These are phyloP conservation scores for Sylvilagus floridanus DNA, from an alignment of 2,797 vertebrate species.

Conservation along the genomic window DNA sequence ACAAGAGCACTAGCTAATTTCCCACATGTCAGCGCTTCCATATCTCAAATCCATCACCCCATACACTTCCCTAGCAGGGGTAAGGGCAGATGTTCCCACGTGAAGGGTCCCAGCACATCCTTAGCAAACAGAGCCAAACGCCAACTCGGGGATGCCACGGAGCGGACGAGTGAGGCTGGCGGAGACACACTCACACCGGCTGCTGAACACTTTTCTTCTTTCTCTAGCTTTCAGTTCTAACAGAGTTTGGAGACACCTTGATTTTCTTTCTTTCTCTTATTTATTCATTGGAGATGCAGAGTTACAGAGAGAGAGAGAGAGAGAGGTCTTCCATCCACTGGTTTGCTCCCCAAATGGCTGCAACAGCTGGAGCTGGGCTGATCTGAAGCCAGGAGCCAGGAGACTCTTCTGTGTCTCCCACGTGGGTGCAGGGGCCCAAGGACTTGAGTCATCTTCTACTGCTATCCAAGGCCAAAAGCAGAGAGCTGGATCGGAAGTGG, in stretches of 20 bases:
- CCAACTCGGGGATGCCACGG: no score
- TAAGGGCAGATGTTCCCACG: slow-evolving; percentile 4
- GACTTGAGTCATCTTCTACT: no score
- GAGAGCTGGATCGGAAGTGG: no score
- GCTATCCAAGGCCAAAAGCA: no score
- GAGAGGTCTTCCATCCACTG: no score
- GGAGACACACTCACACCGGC: background rate
- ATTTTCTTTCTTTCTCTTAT: background rate
- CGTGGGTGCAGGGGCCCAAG: no score
- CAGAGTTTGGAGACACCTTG: background rate
- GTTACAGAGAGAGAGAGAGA: no score
- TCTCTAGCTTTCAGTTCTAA: background rate
- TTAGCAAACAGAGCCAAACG: background rate
- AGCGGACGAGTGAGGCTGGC: background rate
- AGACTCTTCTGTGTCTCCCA: no score
- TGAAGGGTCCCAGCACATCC: slow-evolving; percentile 39
- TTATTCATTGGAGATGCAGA: no score
- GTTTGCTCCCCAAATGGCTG: no score
- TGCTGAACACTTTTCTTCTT: background rate
- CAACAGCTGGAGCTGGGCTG: no score
- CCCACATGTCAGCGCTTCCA: background rate
- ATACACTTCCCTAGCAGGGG: slow-evolving; percentile 48
- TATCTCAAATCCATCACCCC: slow-evolving; percentile 67
- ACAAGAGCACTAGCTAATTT: slow-evolving; percentile 26
- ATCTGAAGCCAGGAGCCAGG: no score